Base-by-base conservation (phyloP, 2,888 invertebrate species). In the Drosophila imparisetae region DNA sequence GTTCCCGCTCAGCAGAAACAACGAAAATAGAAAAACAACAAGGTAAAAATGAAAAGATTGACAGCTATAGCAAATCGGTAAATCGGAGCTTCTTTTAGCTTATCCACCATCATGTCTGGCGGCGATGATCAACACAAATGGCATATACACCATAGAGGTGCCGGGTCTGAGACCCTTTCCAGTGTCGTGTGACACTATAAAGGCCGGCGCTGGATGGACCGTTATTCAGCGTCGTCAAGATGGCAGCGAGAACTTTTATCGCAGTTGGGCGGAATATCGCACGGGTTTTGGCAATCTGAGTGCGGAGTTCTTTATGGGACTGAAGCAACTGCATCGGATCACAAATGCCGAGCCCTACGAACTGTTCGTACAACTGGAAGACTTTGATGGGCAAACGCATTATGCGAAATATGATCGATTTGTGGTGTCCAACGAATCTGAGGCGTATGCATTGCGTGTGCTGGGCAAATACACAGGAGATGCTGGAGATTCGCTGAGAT, bases 301-400 rank as follows among this genome's bases (percentile, higher is more conserved):
- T 0, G 94, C 94, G 0, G 96, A 96, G 87, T 96, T 95, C 89
- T 96, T 96, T 94, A 92, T 96, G 21, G 96, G 96, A 0, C 88
- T 95, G 73, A 95, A 96, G 72, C 95, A 95, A 78, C 92, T 96
- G 2, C 94, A 95, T 89, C 94, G 93, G 1, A 69, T 92, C 18
- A 92, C 92, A 0, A 62, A 72, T 2, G 61, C 68, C 8, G 88
- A 93, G 75, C 91, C 94, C 15, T 93, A 94, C 61, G 94, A 96
- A 84, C 89, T 96, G 60, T 92, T 95, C 57, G 93, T 96, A 10
- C 95, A 95, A 73, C 85, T 96, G 82, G 94, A 95, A 75, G 95
- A 95, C 66, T 94, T 94, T 72, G 93, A 94, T 24, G 94, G 94
- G 0, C 93, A 93, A 53, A 94, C 93, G 27, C 94, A 94, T 0